Conservation (phyloP, 2,113 vertebrate species). For the Epinephelus fuscoguttatus region DNA sequence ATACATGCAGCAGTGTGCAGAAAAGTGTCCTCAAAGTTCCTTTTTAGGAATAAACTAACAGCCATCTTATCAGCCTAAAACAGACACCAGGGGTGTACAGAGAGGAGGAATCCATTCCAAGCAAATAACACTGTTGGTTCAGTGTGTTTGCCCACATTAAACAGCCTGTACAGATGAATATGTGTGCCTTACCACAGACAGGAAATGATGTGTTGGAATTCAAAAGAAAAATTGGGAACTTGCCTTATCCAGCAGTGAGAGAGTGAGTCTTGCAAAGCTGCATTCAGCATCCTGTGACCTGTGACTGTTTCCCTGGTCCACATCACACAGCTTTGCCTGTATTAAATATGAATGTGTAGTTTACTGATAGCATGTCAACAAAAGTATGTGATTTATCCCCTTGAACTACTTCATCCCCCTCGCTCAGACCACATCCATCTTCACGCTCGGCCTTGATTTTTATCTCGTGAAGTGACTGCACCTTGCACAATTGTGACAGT, state of each 20-base stretch:
- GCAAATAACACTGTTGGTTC: neutral
- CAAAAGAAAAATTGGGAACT: neutral
- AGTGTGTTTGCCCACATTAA: neutral
- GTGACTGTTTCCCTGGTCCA: neutral
- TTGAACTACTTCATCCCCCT: no score
- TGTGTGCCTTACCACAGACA: constrained; percentile 1
- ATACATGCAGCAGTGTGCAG: neutral
- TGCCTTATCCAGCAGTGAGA: neutral
- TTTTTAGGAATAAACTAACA: neutral
- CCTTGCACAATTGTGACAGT: no score
- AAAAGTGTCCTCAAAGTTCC: neutral
- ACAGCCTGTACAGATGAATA: neutral
- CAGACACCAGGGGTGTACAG: neutral
- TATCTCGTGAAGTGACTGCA: no score
- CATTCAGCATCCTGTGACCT: neutral
- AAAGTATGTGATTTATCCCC: neutral
- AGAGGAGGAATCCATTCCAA: constrained; percentile 13
- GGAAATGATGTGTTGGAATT: neutral
- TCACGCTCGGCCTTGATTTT: no score
- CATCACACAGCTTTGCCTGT: neutral
- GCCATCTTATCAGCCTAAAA: neutral
- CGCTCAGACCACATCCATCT: no score
- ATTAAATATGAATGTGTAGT: neutral
- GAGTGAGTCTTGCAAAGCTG: neutral
- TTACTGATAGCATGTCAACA: neutral